phyloP scores from a whole-genome alignment of 2,888 invertebrate species.

The Imbricaverruca yamaguchii region DNA sequence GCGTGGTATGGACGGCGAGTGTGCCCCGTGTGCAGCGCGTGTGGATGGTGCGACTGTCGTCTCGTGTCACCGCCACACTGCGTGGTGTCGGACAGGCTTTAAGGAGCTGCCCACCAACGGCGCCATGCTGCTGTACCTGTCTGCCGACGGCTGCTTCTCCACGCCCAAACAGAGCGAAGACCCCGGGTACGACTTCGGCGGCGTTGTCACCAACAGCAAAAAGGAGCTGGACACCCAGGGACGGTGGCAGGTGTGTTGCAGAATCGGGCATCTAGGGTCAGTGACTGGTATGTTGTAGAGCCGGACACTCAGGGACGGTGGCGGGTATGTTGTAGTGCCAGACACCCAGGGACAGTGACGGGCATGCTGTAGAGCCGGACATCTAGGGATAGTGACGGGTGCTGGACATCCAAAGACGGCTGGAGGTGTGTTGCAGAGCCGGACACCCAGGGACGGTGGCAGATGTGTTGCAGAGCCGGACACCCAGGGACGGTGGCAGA shows the following conservation, averaged over 20 bases:
- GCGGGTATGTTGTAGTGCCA: no score
- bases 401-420: no score
- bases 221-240: constrained; percentile 54
- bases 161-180: constrained; percentile 79
- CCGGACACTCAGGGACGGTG: no score
- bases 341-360: no score
- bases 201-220: constrained; percentile 79
- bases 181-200: constrained; percentile 83
- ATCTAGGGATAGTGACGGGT: no score
- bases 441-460: constrained; percentile 38
- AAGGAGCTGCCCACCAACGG: constrained; percentile 88
- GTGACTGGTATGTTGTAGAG: no score
- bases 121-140: constrained; percentile 82
- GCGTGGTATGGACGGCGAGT: no score
- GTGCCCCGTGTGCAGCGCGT: no score
- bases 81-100: constrained; percentile 55
- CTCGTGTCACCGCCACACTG: no score
- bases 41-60: no score
- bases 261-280: background rate
- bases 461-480: constrained; percentile 20
- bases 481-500: background rate
- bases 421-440: constrained; percentile 47
- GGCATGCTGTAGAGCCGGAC: no score
- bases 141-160: constrained; percentile 81
- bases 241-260: constrained; percentile 22